Conservation (phyloP, 2,797 vertebrate genomes). For the Peromyscus melanophrys region DNA sequence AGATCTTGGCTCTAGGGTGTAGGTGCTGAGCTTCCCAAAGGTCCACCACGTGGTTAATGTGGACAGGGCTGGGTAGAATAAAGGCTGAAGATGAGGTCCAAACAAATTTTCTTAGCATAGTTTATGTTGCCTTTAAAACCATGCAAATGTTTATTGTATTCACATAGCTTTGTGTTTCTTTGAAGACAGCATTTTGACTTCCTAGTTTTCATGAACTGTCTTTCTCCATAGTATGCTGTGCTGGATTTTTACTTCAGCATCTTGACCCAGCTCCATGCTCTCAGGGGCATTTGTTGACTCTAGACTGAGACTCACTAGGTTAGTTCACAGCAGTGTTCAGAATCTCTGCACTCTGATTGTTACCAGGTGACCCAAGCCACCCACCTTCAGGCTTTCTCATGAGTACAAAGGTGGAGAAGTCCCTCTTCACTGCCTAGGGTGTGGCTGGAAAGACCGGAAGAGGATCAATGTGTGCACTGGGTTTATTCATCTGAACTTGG, state of each 20-base stretch:
- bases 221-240: rapidly evolving
- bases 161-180: neutral
- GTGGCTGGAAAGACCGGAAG: conserved; percentile 14
- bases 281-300: neutral
- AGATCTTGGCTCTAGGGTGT: neutral
- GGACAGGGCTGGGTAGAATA: neutral
- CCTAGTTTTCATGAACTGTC: neutral
- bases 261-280: neutral
- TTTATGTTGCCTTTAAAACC: neutral
- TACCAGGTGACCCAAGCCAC: neutral
- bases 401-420: neutral
- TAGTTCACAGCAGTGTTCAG: neutral
- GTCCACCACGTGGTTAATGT: neutral
- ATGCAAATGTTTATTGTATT: neutral
- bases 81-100: neutral
- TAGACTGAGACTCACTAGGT: neutral
- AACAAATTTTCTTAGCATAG: neutral
- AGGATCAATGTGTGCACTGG: neutral
- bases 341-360: neutral
- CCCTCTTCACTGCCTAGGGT: neutral
- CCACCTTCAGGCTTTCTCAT: neutral
- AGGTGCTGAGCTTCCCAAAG: conserved; percentile 1
- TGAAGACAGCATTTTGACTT: conserved; percentile 31
- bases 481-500: conserved; percentile 3
- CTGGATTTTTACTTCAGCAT: neutral